Evolutionary conservation across 2,797 vertebrate species (phyloP).

Genomic region (Gambelia wislizenii): DNA sequence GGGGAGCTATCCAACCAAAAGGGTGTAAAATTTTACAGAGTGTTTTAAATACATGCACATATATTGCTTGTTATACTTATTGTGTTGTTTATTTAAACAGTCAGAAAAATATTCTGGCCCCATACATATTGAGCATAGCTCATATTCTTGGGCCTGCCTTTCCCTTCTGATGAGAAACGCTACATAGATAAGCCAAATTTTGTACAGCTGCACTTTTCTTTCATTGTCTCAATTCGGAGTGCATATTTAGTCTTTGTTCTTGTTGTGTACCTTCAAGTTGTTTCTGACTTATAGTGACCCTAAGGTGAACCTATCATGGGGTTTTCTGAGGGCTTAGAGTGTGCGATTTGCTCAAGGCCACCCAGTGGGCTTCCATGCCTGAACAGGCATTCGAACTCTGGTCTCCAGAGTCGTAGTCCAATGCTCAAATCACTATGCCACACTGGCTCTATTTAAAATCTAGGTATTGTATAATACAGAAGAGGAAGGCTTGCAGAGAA

Average conservation of each 20-base stretch:
- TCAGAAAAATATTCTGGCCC: background rate
- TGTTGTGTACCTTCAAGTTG: too few species aligned
- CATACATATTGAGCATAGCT: slow-evolving; percentile 10
- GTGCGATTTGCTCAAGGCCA: too few species aligned
- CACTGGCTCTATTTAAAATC: too few species aligned
- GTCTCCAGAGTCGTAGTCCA: too few species aligned
- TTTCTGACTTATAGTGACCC: too few species aligned
- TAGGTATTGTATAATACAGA: background rate
- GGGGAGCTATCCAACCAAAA: slow-evolving; percentile 35
- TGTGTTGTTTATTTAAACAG: slow-evolving; percentile 19
- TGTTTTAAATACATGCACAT: background rate
- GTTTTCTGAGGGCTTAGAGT: too few species aligned
- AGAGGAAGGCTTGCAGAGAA: background rate
- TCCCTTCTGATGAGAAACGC: slow-evolving; percentile 20
- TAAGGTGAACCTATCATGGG: too few species aligned
- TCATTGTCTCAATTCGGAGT: slow-evolving; percentile 6
- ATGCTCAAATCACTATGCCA: too few species aligned
- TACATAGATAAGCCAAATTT: slow-evolving; percentile 11
- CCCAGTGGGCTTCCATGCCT: too few species aligned
- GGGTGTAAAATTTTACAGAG: slow-evolving; percentile 31
- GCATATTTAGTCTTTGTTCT: too few species aligned
- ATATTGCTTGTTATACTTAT: background rate
- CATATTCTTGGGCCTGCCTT: background rate
- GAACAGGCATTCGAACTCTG: too few species aligned
- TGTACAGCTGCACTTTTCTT: slow-evolving; percentile 19